Evolutionary conservation across 2,113 vertebrate genomes (phyloP), one percentile per base, ranked within the genome.

Genomic region (Alligator sinensis): DNA sequence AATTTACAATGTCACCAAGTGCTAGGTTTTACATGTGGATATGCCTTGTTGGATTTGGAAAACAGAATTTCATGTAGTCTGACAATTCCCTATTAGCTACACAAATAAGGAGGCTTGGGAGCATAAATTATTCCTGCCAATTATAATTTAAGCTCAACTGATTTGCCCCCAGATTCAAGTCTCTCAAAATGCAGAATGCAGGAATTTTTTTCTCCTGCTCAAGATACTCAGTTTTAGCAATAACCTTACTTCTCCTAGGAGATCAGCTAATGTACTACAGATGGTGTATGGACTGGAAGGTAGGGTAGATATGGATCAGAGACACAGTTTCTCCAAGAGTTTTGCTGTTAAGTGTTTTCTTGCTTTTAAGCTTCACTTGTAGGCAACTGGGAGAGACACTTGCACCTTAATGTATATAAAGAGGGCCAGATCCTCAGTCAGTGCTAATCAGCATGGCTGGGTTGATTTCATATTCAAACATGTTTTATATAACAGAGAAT

Each of bases 71-170:
- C 75, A 28, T 68, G 68, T 62, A 91, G 84, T 30, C 18, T 58
- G 54, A 6, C 38, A 81, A 54, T 82, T 9, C 5, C 18, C 11
- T 59, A 9, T 74, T 28, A 88, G 81, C 66, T 75, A 85, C 22
- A 58, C 9, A 87, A 85, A 90, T 25, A 78, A 84, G 87, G 68
- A 87, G 47, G 24, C 77, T 85, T 90, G 86, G 19, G 75, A 91
- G 6, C 14, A 19, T 9, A 63, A 3, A 1, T 78, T 81, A 80
- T 10, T 38, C 58, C 68, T 59, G 92, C 17, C 22, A 75, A 21
- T 30, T 90, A 77, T 61, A 79, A 87, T 64, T 87, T 60, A 84
- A 79, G 11, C 12, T 87, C 74, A 3, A 17, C 47, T 70, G 5
- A 87, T 34, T 63, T 90, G 28, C 15, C 60, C 85, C 38, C 27